These are phyloP conservation scores for Sesamia inferens DNA, from an alignment of 2,888 invertebrate species.

Conservation along the genomic window DNA sequence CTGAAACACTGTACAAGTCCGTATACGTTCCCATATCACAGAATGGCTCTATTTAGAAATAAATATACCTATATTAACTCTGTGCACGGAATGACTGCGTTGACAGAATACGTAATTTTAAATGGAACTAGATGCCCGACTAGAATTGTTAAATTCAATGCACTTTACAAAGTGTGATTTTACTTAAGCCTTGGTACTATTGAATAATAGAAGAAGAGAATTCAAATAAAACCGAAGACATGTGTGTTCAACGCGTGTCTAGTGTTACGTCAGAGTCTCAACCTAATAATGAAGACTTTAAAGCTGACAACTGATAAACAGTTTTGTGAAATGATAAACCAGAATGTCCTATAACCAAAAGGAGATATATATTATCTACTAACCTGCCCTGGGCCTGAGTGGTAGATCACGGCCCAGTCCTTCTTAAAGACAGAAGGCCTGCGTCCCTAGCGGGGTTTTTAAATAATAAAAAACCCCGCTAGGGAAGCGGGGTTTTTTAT, in stretches of 20 bases:
- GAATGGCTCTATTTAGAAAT: slow-evolving; percentile 50
- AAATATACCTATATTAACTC: slow-evolving; percentile 25
- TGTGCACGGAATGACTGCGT: slow-evolving; percentile 51
- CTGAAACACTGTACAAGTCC: slow-evolving; percentile 67
- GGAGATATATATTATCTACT: too few species aligned
- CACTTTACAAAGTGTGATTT: slow-evolving; percentile 12
- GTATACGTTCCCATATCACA: slow-evolving; percentile 72
- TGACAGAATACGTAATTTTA: slow-evolving; percentile 34
- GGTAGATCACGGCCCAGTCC: background rate
- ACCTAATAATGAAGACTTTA: too few species aligned
- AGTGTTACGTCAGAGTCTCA: too few species aligned
- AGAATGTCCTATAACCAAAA: too few species aligned
- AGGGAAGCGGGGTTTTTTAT: too few species aligned
- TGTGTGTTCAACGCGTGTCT: too few species aligned
- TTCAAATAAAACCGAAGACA: too few species aligned
- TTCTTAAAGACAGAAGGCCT: background rate
- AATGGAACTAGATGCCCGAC: slow-evolving; percentile 46
- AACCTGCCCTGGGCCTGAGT: too few species aligned
- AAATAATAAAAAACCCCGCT: too few species aligned
- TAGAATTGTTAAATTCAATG: slow-evolving; percentile 15
- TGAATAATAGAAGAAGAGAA: slow-evolving; percentile 3
- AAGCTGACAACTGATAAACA: too few species aligned
- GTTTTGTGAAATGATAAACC: too few species aligned
- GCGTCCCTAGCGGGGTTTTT: background rate
- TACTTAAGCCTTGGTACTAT: slow-evolving; percentile 5